phyloP scores from a whole-genome alignment of 2,888 invertebrate species.

The Xanthia togata region DNA sequence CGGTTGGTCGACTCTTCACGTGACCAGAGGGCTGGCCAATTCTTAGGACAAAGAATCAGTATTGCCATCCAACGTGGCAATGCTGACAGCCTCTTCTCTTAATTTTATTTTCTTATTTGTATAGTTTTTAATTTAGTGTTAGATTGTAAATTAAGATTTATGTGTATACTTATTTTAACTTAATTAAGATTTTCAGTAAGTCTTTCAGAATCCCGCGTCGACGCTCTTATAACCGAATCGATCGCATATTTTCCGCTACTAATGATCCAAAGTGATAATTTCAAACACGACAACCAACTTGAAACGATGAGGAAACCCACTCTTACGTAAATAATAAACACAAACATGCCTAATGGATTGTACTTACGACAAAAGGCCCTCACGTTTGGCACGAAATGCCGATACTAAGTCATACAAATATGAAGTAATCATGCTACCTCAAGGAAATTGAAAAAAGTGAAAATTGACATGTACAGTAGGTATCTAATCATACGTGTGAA shows the following conservation, averaged over 20 bases:
- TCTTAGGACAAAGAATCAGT: no score
- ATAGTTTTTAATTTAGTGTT: no score
- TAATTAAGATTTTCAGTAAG: not conserved
- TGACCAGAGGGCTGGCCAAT: no score
- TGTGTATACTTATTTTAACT: no score
- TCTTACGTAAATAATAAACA: constrained; percentile 43
- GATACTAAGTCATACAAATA: constrained; percentile 25
- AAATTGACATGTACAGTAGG: not conserved
- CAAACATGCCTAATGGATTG: constrained; percentile 22
- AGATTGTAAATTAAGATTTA: no score
- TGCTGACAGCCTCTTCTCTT: no score
- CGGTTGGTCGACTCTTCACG: no score
- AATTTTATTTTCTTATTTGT: no score
- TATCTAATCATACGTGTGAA: not conserved
- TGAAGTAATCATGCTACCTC: constrained; percentile 30
- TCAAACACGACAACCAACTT: not conserved
- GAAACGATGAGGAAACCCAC: constrained; percentile 13
- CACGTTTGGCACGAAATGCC: constrained; percentile 50
- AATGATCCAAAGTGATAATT: not conserved
- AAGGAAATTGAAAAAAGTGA: constrained; percentile 21
- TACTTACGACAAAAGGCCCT: constrained; percentile 31
- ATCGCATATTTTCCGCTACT: not conserved
- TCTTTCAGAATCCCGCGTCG: not conserved
- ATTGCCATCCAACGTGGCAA: no score
- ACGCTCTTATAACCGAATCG: not conserved